Base-by-base conservation (phyloP, 2,888 invertebrate species). In the Rhimphoctona megacephalus region DNA sequence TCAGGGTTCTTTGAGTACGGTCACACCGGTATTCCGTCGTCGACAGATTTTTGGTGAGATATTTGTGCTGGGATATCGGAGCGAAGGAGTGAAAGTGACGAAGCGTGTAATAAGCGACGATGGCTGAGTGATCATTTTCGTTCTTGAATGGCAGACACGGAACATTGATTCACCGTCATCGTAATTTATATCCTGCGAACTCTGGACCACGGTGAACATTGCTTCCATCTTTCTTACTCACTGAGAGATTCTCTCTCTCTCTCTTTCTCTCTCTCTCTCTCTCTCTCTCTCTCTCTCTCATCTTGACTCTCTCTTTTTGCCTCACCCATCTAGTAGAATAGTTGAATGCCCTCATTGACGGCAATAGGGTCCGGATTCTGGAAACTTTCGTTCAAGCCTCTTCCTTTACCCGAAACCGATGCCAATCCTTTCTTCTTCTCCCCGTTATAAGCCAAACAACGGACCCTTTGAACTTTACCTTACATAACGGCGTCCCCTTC, bases 391-490 rank as follows among this genome's bases (percentile, higher is more conserved):
- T 76, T 69, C 64, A 72, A 70, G 33, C 19, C 22, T 46, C 33
- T 61, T 46, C 49, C 39, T 46, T 19, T 14, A 30, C 46, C 9
- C 17, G 64, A 46, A 33, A 66, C 49, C 52, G 22, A 67, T 67
- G 52, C 39, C 49, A 36, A 73, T 79, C 52, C 25, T 49, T 61
- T 72, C 54, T 52, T 69, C 54, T 19, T 70, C 33, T 52, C 36
- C 6, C 76, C 46, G 72, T 61, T 30, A 61, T 25, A 82, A 82
- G 61, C 82, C 74, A 54, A 76, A 70, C 43, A 61, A 54, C 78
- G 57, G 83, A 81, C 87, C 82, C 70, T 78, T 52, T 66, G 74
- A 78, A 87, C 84, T 86, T 78, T 83, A 88, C 82, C 81, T 87
- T 85, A 83, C 36, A 78, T 76, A 83, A 87, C 70, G 83, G 85